These are phyloP conservation scores for Mormyrus lacerda DNA, from an alignment of 2,113 vertebrate genomes.

Conservation along the genomic window DNA sequence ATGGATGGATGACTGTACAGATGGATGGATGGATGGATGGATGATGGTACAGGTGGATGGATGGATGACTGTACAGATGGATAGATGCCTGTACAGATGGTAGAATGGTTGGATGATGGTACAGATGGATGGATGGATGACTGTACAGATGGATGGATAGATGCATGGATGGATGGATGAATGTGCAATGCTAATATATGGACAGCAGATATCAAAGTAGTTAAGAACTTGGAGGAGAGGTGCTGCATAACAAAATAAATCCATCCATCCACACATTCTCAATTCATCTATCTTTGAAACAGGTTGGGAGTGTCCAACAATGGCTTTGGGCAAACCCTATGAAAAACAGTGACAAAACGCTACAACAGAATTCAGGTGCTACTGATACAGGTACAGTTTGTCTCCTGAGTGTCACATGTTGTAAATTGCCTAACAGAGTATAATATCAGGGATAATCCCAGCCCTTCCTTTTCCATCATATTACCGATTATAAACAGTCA, in stretches of 20 bases:
- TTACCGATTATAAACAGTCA: background rate
- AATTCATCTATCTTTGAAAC: background rate
- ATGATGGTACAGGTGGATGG: too few relatives aligned
- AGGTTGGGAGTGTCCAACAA: background rate
- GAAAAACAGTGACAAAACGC: background rate
- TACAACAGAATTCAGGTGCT: background rate
- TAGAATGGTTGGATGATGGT: background rate
- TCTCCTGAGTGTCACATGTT: background rate
- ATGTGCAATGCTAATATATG: background rate
- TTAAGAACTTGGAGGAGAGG: background rate
- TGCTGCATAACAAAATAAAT: background rate
- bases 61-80: background rate
- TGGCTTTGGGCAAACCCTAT: background rate
- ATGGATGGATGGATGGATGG: background rate
- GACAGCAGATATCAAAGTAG: background rate
- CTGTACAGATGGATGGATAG: background rate
- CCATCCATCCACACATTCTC: background rate
- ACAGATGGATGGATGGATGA: too few relatives aligned
- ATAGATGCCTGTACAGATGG: too few relatives aligned
- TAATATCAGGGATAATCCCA: background rate
- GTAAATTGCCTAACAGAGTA: background rate
- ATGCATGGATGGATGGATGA: background rate
- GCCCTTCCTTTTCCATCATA: background rate
- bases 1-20: too few relatives aligned
- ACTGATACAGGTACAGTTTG: background rate